Conservation (phyloP, 2,113 vertebrate species). For the Semnornis frantzii region DNA sequence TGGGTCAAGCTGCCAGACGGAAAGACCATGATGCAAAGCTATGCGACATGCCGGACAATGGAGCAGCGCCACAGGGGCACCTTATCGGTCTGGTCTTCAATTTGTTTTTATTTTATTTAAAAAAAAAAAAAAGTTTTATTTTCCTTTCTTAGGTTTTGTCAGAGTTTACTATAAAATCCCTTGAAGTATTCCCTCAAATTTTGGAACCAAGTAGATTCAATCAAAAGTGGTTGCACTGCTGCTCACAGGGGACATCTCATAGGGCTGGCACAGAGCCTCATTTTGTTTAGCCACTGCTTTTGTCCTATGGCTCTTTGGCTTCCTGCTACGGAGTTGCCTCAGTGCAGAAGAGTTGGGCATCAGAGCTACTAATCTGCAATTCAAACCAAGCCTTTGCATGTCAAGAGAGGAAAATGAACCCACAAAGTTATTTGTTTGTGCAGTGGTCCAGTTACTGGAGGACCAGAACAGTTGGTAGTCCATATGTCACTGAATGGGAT, state of each 20-base stretch:
- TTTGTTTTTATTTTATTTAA: not conserved
- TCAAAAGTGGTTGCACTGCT: not conserved
- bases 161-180: not conserved
- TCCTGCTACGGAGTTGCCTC: not conserved
- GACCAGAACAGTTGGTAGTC: not conserved
- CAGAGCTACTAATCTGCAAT: not conserved
- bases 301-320: constrained; percentile 26
- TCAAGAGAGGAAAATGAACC: not conserved
- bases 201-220: not conserved
- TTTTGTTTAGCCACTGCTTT: not conserved
- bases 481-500: not conserved
- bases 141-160: not conserved
- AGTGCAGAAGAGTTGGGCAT: not conserved
- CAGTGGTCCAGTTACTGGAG: not conserved
- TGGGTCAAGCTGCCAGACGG: not conserved
- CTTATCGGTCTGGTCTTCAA: not conserved
- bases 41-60: accelerated
- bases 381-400: not conserved
- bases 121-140: not conserved
- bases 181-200: not conserved
- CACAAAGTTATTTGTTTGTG: not conserved
- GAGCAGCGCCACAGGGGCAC: not conserved
- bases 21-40: not conserved
- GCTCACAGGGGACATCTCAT: not conserved
- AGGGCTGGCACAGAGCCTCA: not conserved